Evolutionary conservation across 2,888 invertebrate species (phyloP), one percentile per base, ranked within the genome.

Genomic region (Protonemura montana): DNA sequence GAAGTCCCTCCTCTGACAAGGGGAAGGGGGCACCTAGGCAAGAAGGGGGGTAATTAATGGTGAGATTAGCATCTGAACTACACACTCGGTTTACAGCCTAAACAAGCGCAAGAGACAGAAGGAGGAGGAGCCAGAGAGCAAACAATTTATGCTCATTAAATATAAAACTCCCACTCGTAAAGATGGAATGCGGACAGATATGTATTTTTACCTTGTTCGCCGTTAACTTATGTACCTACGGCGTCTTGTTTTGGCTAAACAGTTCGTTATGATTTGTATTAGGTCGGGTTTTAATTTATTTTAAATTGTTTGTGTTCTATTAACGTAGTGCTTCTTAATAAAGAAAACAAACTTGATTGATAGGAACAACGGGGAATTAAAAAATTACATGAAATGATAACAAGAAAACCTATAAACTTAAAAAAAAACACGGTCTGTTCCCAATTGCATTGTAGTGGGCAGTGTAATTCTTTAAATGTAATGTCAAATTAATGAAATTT

Each of bases 21-120:
- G 82, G 30, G 82, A n/a, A 26, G 41, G 82, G 82, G 30, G 41
- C 82, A 82, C 41, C n/a, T 82, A 82, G 42, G 25, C 10, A 26
- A 42, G 30, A 26, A 41, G 35, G 41, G 82, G 35, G 26, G 41
- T 27, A 83, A 83, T 83, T 83, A 83, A 41, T 35, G 82, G 35
- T 21, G 30, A 83, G 42, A 83, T 83, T 83, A 83, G 27, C 82
- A 83, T 83, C 82, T 83, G 41, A 35, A 26, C 82, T 35, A n/a
- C 81, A 81, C 81, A 81, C 81, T 30, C 28, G 30, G 30, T 81
- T 59, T 59, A 59, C 21, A 13, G 21, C 59, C 59, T 59, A 59
- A 59, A 59, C 59, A 59, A 59, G 59, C 59, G 21, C 13, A 59
- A 59, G 59, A 59, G 59, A 59, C 59, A 59, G 59, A 10, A 1